These are phyloP conservation scores for Batillaria attramentaria DNA, from an alignment of 1,140 invertebrate species.

Conservation along the genomic window DNA sequence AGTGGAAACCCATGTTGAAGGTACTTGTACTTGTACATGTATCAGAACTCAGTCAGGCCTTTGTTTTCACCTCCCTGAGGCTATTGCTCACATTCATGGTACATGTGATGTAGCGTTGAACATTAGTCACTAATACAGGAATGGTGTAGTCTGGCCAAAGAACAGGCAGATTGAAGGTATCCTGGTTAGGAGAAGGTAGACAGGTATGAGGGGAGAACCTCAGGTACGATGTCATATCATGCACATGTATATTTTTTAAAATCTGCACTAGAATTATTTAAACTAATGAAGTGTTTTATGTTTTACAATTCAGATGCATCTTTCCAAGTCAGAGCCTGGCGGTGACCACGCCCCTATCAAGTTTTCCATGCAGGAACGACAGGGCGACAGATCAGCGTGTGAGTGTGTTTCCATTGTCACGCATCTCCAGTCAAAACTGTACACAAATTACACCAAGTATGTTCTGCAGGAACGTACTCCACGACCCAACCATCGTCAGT, in stretches of 20 bases:
- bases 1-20: constrained; percentile 70
- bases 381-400: constrained; percentile 66
- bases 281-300: not conserved
- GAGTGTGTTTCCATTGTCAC: constrained; percentile 45
- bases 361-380: constrained; percentile 69
- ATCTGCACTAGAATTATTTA: too few species aligned
- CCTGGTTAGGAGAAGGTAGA: not conserved
- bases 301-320: constrained; percentile 26
- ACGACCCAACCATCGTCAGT: too few species aligned
- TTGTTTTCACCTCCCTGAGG: not conserved
- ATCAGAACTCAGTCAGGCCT: not conserved
- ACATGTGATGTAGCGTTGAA: too few species aligned
- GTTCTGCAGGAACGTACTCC: too few species aligned
- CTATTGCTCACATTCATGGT: not conserved
- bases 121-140: too few species aligned
- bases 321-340: constrained; percentile 69
- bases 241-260: not conserved
- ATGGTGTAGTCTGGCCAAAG: too few species aligned
- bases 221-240: not conserved
- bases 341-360: constrained; percentile 70
- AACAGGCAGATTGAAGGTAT: too few species aligned
- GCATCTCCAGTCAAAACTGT: too few species aligned
- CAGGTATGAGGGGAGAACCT: not conserved
- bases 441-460: too few species aligned
- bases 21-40: constrained; percentile 48